phyloP scores from a whole-genome alignment of 2,113 vertebrate genomes.

The Corythornis vintsioides region DNA sequence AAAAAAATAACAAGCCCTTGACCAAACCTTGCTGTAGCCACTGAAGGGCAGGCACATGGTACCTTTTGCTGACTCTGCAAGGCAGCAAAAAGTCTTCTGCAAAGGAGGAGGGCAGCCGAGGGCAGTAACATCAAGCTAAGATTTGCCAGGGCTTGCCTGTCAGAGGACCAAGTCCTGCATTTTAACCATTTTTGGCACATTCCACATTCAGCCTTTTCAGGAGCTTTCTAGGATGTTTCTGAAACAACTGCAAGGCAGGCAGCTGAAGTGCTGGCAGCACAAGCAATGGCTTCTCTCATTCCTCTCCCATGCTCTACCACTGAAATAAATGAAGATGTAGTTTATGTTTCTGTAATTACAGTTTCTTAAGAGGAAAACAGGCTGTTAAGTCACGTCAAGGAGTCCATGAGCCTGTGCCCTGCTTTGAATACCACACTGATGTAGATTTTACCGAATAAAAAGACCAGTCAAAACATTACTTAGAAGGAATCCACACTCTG shows the following conservation, averaged over 20 bases:
- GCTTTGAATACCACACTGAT: not conserved
- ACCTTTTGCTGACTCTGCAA: constrained; percentile 39
- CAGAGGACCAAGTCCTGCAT: constrained; percentile 14
- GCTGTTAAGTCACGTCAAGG: not conserved
- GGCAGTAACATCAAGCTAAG: constrained; percentile 39
- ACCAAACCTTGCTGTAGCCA: not conserved
- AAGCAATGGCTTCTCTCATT: constrained; percentile 25
- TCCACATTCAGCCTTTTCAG: constrained; percentile 19
- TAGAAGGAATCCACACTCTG: not conserved
- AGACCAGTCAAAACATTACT: not conserved
- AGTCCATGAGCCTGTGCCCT: not conserved
- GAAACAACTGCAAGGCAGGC: constrained; percentile 27
- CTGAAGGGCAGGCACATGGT: accelerated
- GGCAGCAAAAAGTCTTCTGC: not conserved
- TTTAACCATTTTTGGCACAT: constrained; percentile 63
- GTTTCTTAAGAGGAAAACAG: constrained; percentile 35
- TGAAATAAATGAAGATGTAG: constrained; percentile 8
- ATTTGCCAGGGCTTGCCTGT: constrained; percentile 51
- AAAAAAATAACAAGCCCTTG: not conserved
- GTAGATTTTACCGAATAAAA: not conserved
- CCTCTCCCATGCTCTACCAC: not conserved
- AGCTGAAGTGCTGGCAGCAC: not conserved
- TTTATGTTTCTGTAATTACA: constrained; percentile 53
- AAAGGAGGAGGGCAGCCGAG: constrained; percentile 5
- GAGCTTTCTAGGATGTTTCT: constrained; percentile 62